phyloP scores from a whole-genome alignment of 2,797 vertebrate genomes.

The Halcyon leucocephala region DNA sequence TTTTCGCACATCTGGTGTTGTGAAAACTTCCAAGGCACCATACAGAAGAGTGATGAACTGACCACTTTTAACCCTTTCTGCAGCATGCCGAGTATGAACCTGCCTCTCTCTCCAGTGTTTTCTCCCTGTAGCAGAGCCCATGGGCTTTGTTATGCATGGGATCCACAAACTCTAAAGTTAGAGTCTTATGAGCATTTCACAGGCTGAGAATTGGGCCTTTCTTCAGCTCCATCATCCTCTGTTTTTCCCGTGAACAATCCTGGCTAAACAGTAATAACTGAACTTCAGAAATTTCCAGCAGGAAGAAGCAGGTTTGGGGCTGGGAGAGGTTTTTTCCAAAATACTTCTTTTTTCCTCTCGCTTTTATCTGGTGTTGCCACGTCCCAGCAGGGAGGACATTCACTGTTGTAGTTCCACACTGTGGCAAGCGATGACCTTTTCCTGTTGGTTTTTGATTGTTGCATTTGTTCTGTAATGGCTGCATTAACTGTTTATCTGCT shows the following conservation, averaged over 20 bases:
- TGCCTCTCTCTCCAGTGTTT: not conserved
- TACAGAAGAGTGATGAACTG: slow-evolving; percentile 22
- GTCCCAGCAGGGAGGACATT: not conserved
- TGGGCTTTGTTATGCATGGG: rapidly evolving
- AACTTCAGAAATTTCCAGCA: slow-evolving; percentile 39
- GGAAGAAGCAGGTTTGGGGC: not conserved
- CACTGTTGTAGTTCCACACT: not conserved
- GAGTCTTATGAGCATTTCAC: not conserved
- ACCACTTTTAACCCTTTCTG: slow-evolving; percentile 58
- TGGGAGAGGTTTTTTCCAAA: slow-evolving; percentile 34
- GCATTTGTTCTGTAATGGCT: not conserved
- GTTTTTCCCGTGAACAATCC: not conserved
- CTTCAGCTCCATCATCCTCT: not conserved
- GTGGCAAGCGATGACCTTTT: slow-evolving; percentile 31
- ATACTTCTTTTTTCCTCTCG: slow-evolving; percentile 8
- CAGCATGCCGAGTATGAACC: not conserved
- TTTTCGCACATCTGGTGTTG: slow-evolving; percentile 53
- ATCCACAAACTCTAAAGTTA: not conserved
- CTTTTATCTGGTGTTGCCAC: slow-evolving; percentile 23
- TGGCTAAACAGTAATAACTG: not conserved
- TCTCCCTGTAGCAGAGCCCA: not conserved
- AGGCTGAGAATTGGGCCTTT: not conserved
- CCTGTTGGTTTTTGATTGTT: slow-evolving; percentile 9
- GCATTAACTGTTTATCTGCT: slow-evolving; percentile 37
- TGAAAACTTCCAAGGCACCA: slow-evolving; percentile 50